phyloP scores from a whole-genome alignment of 2,797 vertebrate species.

The Chrysocyon brachyurus region DNA sequence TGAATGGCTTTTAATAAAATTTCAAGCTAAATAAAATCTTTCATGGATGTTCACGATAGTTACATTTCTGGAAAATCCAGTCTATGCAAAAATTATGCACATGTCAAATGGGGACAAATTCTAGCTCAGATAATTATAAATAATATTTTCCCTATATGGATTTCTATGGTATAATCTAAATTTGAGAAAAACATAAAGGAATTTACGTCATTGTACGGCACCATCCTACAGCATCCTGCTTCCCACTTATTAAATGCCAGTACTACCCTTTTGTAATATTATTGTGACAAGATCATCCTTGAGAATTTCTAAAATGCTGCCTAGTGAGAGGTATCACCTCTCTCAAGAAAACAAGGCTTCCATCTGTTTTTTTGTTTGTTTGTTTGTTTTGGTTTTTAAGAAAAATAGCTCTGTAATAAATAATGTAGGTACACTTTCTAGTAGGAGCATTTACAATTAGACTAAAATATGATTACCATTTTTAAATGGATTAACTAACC shows the following conservation, averaged over 20 bases:
- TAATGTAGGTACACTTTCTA: background rate
- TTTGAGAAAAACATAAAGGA: background rate
- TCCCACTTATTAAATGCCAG: background rate
- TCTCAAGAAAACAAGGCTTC: background rate
- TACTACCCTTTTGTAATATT: background rate
- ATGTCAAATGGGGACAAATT: background rate
- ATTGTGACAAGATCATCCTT: background rate
- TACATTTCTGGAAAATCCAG: background rate
- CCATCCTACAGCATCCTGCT: background rate
- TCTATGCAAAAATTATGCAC: background rate
- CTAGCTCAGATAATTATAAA: background rate
- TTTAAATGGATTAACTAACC: background rate
- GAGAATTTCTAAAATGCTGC: background rate
- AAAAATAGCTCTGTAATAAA: background rate
- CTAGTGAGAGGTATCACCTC: background rate
- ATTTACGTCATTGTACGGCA: background rate
- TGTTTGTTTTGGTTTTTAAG: background rate
- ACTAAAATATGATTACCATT: background rate
- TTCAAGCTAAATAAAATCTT: background rate
- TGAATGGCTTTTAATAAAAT: background rate
- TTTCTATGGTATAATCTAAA: slow-evolving; percentile 31
- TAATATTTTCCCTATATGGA: background rate
- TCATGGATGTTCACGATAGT: background rate
- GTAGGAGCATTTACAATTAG: background rate
- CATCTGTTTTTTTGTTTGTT: background rate